Evolutionary conservation across 1,140 invertebrate species (phyloP).

Genomic region (Anoplolepis gracilipes): DNA sequence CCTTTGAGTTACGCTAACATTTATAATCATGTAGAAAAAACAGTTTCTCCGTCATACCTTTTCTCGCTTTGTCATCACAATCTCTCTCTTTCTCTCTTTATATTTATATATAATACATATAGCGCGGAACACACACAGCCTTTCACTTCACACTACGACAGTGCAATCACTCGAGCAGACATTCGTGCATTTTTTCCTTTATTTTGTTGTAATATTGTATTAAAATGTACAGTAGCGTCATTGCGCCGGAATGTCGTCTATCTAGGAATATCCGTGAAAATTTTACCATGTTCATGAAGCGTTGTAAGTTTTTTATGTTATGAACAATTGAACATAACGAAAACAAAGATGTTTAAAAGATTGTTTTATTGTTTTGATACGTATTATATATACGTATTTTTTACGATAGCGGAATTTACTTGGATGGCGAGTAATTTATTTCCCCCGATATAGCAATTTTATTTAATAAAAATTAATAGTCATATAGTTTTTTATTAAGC

Average conservation of each 20-base stretch:
- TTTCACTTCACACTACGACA: conserved; percentile 58
- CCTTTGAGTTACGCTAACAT: conserved; percentile 72
- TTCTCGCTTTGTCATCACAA: conserved; percentile 60
- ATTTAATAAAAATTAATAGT: not conserved
- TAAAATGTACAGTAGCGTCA: conserved; percentile 59
- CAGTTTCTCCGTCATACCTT: conserved; percentile 62
- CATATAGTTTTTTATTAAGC: too few species aligned
- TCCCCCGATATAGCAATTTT: not conserved
- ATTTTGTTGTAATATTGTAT: not conserved
- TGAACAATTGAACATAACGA: not conserved
- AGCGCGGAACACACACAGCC: conserved; percentile 60
- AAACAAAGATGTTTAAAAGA: not conserved
- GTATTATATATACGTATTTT: not conserved
- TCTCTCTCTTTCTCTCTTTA: conserved; percentile 53
- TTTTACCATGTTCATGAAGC: not conserved
- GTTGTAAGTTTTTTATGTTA: not conserved
- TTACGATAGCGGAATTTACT: too few species aligned
- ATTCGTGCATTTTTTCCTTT: conserved; percentile 2
- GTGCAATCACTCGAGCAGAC: conserved; percentile 51
- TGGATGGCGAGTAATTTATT: not conserved
- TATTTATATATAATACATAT: conserved; percentile 67
- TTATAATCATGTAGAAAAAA: conserved; percentile 76
- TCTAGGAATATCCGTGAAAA: conserved; percentile 44
- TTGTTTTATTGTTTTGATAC: not conserved
- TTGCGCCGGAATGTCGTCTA: conserved; percentile 47